Conservation (phyloP, 2,797 vertebrate species). For the Strix occidentalis region DNA sequence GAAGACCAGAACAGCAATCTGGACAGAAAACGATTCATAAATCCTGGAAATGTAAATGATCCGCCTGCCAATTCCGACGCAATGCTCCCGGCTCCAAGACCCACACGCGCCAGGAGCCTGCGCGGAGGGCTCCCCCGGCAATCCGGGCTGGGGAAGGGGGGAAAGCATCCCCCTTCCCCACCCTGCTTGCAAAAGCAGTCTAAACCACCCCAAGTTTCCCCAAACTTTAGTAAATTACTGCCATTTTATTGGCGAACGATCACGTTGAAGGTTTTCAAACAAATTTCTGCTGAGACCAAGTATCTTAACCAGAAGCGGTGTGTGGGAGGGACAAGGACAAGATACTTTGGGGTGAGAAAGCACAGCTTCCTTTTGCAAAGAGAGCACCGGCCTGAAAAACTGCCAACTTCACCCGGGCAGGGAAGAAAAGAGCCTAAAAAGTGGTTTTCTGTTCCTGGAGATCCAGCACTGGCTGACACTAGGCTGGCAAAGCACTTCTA, state of each 20-base stretch:
- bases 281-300: neutral
- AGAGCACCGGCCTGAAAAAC: rapidly evolving
- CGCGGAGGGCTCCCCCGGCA: neutral
- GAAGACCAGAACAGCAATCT: slow-evolving; percentile 43
- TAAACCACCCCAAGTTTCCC: neutral
- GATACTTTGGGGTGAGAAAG: neutral
- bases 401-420: neutral
- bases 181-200: neutral
- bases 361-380: neutral
- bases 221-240: neutral
- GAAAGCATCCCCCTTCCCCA: neutral
- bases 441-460: neutral
- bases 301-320: neutral
- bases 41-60: slow-evolving; percentile 27
- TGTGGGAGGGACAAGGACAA: neutral
- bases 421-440: neutral
- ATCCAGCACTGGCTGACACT: neutral
- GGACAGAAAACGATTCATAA: slow-evolving; percentile 61
- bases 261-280: neutral
- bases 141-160: neutral
- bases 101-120: neutral
- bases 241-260: rapidly evolving
- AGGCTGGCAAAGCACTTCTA: neutral
- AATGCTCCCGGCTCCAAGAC: neutral
- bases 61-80: slow-evolving; percentile 29